A percentile compares a stretch with the other conserved stretches of the same genome.
Conservation (phyloP, 2,797 vertebrate species). For the Eulemur rubriventer region DNA sequence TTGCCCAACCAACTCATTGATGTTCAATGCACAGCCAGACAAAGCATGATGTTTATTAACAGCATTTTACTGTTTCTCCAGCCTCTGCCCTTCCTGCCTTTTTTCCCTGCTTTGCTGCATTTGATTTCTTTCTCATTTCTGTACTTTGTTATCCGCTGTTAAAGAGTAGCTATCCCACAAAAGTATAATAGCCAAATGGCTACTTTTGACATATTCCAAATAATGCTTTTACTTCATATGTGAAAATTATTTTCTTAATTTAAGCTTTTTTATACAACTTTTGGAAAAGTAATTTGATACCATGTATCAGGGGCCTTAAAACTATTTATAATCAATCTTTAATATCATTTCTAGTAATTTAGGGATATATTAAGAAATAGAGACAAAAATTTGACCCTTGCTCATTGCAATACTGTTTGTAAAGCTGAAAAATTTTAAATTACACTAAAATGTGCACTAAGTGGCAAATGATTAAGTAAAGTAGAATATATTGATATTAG, state of each 20-base stretch:
- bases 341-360: constrained; percentile 25
- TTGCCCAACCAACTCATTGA: neutral
- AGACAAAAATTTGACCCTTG: neutral
- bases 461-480: neutral
- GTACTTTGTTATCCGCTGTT: neutral
- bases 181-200: neutral
- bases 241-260: neutral
- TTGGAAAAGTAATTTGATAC: neutral
- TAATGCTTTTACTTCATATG: neutral
- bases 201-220: neutral
- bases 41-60: neutral
- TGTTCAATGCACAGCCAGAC: neutral
- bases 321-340: neutral
- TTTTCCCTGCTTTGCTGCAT: neutral
- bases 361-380: constrained; percentile 27
- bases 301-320: neutral
- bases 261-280: neutral
- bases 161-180: neutral
- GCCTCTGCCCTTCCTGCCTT: neutral
- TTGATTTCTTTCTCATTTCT: neutral
- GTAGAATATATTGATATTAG: neutral
- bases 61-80: neutral
- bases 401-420: neutral
- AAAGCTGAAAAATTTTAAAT: neutral
- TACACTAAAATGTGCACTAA: neutral